phyloP scores from a whole-genome alignment of 2,888 invertebrate species.

The Nephrotoma appendiculata region DNA sequence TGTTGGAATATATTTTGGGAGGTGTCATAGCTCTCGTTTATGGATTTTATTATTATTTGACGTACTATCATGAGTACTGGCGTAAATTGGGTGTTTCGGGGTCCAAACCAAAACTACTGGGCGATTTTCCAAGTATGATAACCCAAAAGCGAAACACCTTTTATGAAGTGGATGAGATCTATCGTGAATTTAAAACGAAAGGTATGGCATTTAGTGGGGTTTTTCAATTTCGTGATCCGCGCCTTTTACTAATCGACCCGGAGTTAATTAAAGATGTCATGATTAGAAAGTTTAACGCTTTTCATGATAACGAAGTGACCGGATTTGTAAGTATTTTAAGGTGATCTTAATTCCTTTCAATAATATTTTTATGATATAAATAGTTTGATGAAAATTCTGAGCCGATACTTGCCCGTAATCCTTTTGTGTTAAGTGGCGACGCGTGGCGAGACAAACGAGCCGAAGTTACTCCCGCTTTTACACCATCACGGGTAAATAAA shows the following conservation, averaged over 20 bases:
- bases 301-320: constrained; percentile 20
- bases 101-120: constrained; percentile 20
- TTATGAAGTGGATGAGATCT: constrained; percentile 20
- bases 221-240: constrained; percentile 23
- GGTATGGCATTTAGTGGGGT: constrained; percentile 28
- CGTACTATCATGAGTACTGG: constrained; percentile 22
- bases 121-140: constrained; percentile 18
- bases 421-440: constrained; percentile 33
- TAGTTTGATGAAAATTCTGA: constrained; percentile 30
- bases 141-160: constrained; percentile 15
- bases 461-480: constrained; percentile 37
- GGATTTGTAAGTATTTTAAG: constrained; percentile 8
- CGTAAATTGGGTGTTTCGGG: constrained; percentile 19
- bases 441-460: constrained; percentile 35
- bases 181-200: constrained; percentile 19
- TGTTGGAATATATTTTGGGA: no score
- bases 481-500: constrained; percentile 31
- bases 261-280: constrained; percentile 26
- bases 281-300: constrained; percentile 31
- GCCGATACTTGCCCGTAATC: constrained; percentile 33
- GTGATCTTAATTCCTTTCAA: no score
- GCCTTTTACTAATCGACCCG: constrained; percentile 27
- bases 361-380: constrained; percentile 16
- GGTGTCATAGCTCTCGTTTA: no score
- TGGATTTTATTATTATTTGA: constrained; percentile 10